These are phyloP conservation scores for Serilophus lunatus DNA, from an alignment of 2,113 vertebrate genomes.

Conservation along the genomic window DNA sequence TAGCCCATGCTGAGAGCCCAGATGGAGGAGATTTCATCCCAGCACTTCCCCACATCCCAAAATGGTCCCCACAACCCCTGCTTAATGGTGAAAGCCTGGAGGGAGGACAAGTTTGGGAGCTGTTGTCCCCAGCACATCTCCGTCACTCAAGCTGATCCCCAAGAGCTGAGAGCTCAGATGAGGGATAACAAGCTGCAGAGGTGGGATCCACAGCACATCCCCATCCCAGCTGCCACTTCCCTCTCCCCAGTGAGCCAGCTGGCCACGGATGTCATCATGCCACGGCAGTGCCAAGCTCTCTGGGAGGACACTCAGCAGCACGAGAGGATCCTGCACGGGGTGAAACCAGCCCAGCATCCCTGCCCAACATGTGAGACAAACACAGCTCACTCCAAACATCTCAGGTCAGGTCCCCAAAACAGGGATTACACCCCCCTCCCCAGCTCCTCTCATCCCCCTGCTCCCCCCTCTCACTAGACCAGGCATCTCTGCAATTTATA, in stretches of 20 bases:
- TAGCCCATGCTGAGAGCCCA: not conserved
- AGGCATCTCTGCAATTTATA: not conserved
- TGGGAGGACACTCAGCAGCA: not conserved
- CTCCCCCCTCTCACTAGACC: not conserved
- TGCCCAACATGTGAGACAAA: accelerated
- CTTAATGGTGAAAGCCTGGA: not conserved
- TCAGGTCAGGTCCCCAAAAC: not conserved
- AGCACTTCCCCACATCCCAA: accelerated
- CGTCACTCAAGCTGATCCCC: accelerated
- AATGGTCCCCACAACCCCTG: not conserved
- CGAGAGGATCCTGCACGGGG: not conserved
- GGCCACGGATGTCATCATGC: not conserved
- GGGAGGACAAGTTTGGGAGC: not conserved
- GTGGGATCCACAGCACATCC: not conserved
- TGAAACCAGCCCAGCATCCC: not conserved
- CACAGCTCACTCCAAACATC: accelerated
- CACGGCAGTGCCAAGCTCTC: not conserved
- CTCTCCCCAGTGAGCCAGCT: not conserved
- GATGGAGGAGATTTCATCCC: too few species aligned
- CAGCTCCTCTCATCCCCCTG: not conserved
- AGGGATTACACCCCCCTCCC: not conserved
- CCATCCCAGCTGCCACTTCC: not conserved
- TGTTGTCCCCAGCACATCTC: not conserved
- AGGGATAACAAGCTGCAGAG: not conserved
- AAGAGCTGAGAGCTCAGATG: not conserved